Base-by-base conservation (phyloP, 1,140 invertebrate species). In the Tetramorium simillimum region DNA sequence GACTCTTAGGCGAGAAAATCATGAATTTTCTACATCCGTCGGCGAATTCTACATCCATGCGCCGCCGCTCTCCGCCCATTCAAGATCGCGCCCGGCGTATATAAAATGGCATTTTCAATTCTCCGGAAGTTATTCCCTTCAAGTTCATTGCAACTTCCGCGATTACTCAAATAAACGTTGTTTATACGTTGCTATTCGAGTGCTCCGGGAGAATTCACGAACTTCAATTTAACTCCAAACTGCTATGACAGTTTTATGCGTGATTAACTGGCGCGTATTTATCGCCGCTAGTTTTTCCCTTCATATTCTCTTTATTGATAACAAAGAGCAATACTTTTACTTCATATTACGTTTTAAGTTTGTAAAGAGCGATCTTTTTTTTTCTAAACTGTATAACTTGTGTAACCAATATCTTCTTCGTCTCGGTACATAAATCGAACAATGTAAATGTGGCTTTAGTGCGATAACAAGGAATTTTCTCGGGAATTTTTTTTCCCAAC, bases 141-240 rank as follows among this genome's bases (percentile, higher is more conserved):
- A 24, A 51, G 46, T 67, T n/a, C 51, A 28, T 14, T 40, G 46
- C 46, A 53, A 51, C n/a, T 33, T 43, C n/a, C 53, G 40, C 69
- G 53, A 84, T 84, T 84, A 84, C 43, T 84, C 69, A 84, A 84
- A 60, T 62, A 73, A 72, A 43, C n/a, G 40, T 73, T 84, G 24
- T 40, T 73, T 67, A 75, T 46, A 51, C 80, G 37, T 60, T 37
- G 69, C n/a, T 73, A n/a, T 81, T 72, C 18, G 10, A 24, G 21
- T 51, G 37, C 51, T 56, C 18, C 37, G 75, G 51, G 51, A 14
- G 56, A 84, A 84, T 60, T 84, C 43, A 18, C 56, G 40, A 84
- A 84, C 80, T 84, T 84, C 69, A 60, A 84, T 75, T 73, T 60
- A 73, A 46, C 51, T 46, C 40, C n/a, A 21, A 28, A 46, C 69